These are phyloP conservation scores for Neoseiulus cucumeris DNA, from an alignment of 1,140 invertebrate genomes.

Conservation along the genomic window DNA sequence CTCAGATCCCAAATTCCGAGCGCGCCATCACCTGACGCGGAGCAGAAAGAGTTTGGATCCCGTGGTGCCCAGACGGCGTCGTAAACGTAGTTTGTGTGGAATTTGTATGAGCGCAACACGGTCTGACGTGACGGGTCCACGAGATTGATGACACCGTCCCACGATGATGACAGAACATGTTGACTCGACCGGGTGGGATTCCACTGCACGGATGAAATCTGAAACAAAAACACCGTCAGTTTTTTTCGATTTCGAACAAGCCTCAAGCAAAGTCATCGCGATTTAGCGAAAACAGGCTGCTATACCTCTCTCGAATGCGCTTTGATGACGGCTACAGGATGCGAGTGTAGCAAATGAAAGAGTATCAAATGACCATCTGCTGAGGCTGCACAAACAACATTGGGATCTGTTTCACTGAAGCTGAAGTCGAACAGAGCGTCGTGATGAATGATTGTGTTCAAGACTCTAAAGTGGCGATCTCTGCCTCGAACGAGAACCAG, in stretches of 20 bases:
- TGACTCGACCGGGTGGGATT: neutral
- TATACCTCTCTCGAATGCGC: neutral
- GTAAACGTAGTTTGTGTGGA: neutral
- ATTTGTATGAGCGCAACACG: neutral
- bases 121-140: neutral
- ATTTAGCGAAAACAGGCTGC: neutral
- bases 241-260: neutral
- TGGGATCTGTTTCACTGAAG: slow-evolving; percentile 1
- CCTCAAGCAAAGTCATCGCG: neutral
- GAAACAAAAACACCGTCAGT: neutral
- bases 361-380: neutral
- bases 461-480: neutral
- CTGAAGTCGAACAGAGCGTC: neutral
- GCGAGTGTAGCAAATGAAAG: neutral
- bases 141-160: neutral
- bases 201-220: neutral
- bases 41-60: neutral
- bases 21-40: neutral
- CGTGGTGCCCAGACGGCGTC: neutral
- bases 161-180: neutral
- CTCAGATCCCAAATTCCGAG: neutral
- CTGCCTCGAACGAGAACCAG: neutral
- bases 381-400: neutral
- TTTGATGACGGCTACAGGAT: neutral
- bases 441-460: neutral